Evolutionary conservation across 1,140 invertebrate genomes (phyloP).

Genomic region (Halotydeus destructor): DNA sequence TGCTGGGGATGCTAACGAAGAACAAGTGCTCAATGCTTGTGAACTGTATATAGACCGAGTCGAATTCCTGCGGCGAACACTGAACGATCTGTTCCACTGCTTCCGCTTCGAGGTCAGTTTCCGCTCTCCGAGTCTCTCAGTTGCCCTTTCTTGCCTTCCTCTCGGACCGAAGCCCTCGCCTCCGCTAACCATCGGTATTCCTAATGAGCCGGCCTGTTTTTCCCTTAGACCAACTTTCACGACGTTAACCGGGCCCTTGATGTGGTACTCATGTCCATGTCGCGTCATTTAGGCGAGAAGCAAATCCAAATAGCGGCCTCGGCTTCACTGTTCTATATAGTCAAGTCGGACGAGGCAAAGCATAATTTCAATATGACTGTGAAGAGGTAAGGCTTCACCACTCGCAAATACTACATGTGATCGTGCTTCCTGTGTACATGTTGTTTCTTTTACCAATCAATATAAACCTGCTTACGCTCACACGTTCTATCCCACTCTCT

Average conservation of each 20-base stretch:
- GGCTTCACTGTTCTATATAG: slow-evolving; percentile 81
- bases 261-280: slow-evolving; percentile 64
- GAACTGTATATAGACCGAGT: slow-evolving; percentile 34
- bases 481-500: not conserved
- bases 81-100: slow-evolving; percentile 77
- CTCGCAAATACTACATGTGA: slow-evolving; percentile 5
- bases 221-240: slow-evolving; percentile 7
- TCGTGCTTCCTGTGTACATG: no score
- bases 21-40: slow-evolving; percentile 59
- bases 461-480: no score
- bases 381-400: slow-evolving; percentile 38
- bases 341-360: slow-evolving; percentile 54
- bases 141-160: not conserved
- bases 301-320: slow-evolving; percentile 78
- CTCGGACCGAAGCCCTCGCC: not conserved
- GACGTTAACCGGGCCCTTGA: slow-evolving; percentile 35
- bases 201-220: not conserved
- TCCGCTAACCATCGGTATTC: no score
- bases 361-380: slow-evolving; percentile 34
- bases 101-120: slow-evolving; percentile 50
- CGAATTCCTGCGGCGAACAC: slow-evolving; percentile 51
- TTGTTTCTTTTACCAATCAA: not conserved
- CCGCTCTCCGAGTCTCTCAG: not conserved
- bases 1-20: slow-evolving; percentile 71
- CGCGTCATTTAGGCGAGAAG: slow-evolving; percentile 52